A percentile compares a stretch with the other conserved stretches of the same genome.
These are phyloP conservation scores for Phycodurus eques DNA, from an alignment of 2,113 vertebrate genomes.

Conservation along the genomic window DNA sequence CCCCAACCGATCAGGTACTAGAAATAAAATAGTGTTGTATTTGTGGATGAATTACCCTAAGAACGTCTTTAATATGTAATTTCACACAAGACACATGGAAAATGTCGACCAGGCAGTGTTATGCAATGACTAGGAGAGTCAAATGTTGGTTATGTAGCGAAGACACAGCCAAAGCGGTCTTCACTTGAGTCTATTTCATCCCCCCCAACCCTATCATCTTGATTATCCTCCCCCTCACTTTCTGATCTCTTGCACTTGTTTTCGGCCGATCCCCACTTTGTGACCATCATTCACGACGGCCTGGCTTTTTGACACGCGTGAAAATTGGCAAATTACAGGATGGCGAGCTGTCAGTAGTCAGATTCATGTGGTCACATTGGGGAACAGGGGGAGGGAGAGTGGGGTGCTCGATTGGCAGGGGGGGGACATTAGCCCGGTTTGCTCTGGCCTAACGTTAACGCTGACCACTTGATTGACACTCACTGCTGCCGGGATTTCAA, in stretches of 20 bases:
- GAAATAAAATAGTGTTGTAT: constrained; percentile 1
- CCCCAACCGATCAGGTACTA: neutral
- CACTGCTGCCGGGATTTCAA: constrained; percentile 60
- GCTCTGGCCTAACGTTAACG: constrained; percentile 64
- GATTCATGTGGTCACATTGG: constrained; percentile 74
- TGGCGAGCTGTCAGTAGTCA: constrained; percentile 60
- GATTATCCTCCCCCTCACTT: constrained; percentile 57
- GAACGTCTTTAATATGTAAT: neutral
- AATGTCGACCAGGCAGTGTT: constrained; percentile 27
- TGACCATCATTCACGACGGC: constrained; percentile 66
- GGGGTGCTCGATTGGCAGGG: constrained; percentile 21
- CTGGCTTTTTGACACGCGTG: constrained; percentile 76
- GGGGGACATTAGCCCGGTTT: constrained; percentile 56
- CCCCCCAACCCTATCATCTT: constrained; percentile 54
- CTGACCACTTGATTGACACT: constrained; percentile 65
- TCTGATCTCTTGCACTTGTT: constrained; percentile 60
- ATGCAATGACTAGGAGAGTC: constrained; percentile 38
- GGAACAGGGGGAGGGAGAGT: constrained; percentile 60
- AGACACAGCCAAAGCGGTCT: constrained; percentile 43
- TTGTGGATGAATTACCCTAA: constrained; percentile 17
- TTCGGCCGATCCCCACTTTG: constrained; percentile 69
- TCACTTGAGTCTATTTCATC: constrained; percentile 58
- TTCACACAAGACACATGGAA: constrained; percentile 14
- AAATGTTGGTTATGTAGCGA: constrained; percentile 34
- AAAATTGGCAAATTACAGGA: constrained; percentile 81